Evolutionary conservation across 2,888 invertebrate genomes (phyloP).

Genomic region (Petrophora chlorosata): DNA sequence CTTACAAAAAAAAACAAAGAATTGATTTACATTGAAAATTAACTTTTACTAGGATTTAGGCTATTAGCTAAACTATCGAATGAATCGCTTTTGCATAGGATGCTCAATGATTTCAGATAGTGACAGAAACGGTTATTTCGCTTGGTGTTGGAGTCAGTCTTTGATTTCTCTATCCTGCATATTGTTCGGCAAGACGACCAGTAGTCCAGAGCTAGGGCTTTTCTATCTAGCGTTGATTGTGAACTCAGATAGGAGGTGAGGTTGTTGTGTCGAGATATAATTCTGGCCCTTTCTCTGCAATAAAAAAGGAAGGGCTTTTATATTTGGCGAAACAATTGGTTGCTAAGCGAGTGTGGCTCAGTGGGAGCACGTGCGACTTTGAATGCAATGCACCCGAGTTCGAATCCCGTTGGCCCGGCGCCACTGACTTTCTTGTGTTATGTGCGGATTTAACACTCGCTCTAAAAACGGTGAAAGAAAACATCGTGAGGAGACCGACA

Average conservation of each 20-base stretch:
- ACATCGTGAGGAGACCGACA: too few relatives aligned
- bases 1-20: slow-evolving; percentile 12
- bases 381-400: too few relatives aligned
- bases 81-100: slow-evolving; percentile 74
- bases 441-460: too few relatives aligned
- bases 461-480: too few relatives aligned
- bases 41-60: slow-evolving; percentile 46
- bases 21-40: slow-evolving; percentile 30
- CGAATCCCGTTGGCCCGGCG: too few relatives aligned
- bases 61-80: slow-evolving; percentile 78
- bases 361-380: too few relatives aligned
- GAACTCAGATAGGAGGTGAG: slow-evolving; percentile 79
- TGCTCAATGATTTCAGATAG: slow-evolving; percentile 86
- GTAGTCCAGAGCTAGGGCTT: slow-evolving; percentile 86
- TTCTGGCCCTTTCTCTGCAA: slow-evolving; percentile 77
- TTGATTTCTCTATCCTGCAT: slow-evolving; percentile 86
- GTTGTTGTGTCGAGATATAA: slow-evolving; percentile 58
- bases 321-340: too few relatives aligned
- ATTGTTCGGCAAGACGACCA: slow-evolving; percentile 87
- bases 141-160: slow-evolving; percentile 84
- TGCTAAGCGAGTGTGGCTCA: too few relatives aligned
- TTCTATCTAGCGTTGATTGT: slow-evolving; percentile 77
- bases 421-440: too few relatives aligned
- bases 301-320: too few relatives aligned
- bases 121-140: slow-evolving; percentile 91